phyloP scores from a whole-genome alignment of 2,888 invertebrate genomes.

The Drosophila nigricruria region DNA sequence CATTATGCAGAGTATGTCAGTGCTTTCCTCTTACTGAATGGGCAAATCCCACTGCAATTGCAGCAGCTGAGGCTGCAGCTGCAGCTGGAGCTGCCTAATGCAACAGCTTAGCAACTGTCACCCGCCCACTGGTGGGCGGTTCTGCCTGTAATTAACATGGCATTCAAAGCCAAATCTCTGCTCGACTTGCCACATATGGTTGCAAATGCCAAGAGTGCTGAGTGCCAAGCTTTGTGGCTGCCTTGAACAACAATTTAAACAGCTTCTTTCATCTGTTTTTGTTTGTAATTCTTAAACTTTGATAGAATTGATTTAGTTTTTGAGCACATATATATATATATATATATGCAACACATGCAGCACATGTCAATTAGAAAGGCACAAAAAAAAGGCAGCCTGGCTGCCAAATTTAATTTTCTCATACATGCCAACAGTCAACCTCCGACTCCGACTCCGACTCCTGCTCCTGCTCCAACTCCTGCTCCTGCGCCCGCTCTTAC shows the following conservation, averaged over 20 bases:
- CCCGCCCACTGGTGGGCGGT: background rate
- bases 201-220: slow-evolving; percentile 32
- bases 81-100: slow-evolving; percentile 62
- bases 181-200: slow-evolving; percentile 48
- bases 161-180: slow-evolving; percentile 73
- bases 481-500: background rate
- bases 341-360: slow-evolving; percentile 51
- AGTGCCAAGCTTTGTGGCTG: slow-evolving; percentile 2
- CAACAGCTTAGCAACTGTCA: slow-evolving; percentile 55
- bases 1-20: slow-evolving; percentile 40
- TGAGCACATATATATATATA: too few relatives aligned
- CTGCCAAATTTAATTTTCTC: slow-evolving; percentile 78
- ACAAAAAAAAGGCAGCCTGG: slow-evolving; percentile 62
- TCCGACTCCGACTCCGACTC: background rate
- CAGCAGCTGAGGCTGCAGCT: slow-evolving; percentile 39
- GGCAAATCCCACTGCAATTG: slow-evolving; percentile 16
- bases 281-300: background rate
- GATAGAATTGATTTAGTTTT: slow-evolving; percentile 42
- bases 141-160: slow-evolving; percentile 75
- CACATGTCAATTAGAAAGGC: slow-evolving; percentile 71
- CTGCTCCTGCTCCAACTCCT: background rate
- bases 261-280: background rate
- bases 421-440: slow-evolving; percentile 16
- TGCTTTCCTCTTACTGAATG: background rate
- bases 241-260: slow-evolving; percentile 14